These are phyloP conservation scores for Synergus itoensis DNA, from an alignment of 2,888 invertebrate genomes.

Conservation along the genomic window DNA sequence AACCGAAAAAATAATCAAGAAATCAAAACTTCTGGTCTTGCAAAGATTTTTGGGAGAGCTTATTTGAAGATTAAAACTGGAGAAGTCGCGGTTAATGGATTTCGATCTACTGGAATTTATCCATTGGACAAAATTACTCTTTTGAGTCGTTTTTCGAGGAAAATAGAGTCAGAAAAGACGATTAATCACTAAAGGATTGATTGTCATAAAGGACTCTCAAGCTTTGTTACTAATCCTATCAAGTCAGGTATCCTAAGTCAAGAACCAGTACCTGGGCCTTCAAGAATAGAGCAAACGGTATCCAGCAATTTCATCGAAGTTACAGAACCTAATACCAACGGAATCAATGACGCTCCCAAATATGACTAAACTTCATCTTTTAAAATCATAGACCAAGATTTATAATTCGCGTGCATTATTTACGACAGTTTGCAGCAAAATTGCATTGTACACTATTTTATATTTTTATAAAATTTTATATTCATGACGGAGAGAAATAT, in stretches of 20 bases:
- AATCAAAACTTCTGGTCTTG: neutral
- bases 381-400: neutral
- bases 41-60: constrained; percentile 62
- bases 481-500: no score
- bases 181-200: neutral
- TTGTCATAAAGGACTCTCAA: neutral
- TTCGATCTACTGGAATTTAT: constrained; percentile 61
- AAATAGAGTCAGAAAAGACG: no score
- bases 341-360: neutral
- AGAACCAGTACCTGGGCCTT: neutral
- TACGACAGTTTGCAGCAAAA: neutral
- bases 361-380: neutral
- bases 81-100: constrained; percentile 62
- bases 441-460: no score
- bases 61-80: constrained; percentile 61
- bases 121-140: constrained; percentile 8
- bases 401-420: no score
- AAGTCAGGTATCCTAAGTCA: neutral
- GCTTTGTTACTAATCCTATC: neutral
- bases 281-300: neutral
- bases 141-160: neutral
- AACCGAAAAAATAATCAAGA: neutral
- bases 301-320: no score
- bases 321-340: no score
- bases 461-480: no score